A percentile compares a stretch with the other conserved stretches of the same genome.
These are phyloP conservation scores for Elgaria multicarinata DNA, from an alignment of 2,113 vertebrate species.

Conservation along the genomic window DNA sequence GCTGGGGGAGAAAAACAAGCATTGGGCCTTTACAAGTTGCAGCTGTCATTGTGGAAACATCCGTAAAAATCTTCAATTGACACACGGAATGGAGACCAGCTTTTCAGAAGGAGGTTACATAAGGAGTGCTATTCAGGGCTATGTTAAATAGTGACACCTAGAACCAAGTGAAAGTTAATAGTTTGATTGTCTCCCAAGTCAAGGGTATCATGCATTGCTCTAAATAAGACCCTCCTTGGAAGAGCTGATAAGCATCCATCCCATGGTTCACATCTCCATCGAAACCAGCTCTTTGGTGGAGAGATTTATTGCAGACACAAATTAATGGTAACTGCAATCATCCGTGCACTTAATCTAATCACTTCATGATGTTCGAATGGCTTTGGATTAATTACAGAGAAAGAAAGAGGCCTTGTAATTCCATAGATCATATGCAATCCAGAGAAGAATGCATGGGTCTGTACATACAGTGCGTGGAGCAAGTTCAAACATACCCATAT, in stretches of 20 bases:
- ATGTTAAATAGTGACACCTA: neutral
- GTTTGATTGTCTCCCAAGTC: neutral
- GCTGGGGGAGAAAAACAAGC: conserved; percentile 65
- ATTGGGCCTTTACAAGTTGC: neutral
- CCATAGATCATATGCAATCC: neutral
- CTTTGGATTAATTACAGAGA: neutral
- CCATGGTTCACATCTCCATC: neutral
- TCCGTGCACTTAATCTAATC: conserved; percentile 21
- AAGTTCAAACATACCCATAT: neutral
- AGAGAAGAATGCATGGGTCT: neutral
- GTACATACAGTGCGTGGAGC: neutral
- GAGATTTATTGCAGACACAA: conserved; percentile 25
- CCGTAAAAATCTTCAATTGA: neutral
- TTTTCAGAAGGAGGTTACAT: neutral
- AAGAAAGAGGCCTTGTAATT: neutral
- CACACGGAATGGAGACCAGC: neutral
- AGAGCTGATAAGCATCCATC: conserved; percentile 20
- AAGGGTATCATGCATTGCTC: conserved; percentile 7
- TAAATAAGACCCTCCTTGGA: neutral
- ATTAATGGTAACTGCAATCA: conserved; percentile 24
- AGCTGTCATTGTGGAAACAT: neutral
- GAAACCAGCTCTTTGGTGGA: conserved; percentile 10
- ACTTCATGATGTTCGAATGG: neutral
- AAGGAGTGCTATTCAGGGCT: neutral
- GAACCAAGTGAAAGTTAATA: neutral